Evolutionary conservation across 2,113 vertebrate genomes (phyloP).

Genomic region (Rhabdornis inornatus): DNA sequence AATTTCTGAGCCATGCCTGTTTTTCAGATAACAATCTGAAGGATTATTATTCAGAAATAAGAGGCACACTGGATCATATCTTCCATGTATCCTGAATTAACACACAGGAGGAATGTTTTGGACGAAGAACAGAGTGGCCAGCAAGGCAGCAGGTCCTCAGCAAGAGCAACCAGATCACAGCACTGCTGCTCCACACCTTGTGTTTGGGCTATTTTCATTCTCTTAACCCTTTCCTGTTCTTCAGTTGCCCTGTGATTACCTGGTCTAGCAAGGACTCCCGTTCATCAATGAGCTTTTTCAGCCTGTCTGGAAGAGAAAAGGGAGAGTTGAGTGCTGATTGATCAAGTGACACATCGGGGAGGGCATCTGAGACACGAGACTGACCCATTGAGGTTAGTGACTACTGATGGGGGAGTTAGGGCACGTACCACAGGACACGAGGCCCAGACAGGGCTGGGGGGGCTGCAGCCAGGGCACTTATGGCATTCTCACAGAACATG

Average conservation of each 20-base stretch:
- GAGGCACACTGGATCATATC: not conserved
- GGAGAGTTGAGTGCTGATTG: not conserved
- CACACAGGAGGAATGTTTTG: not conserved
- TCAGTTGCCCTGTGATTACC: constrained; percentile 68
- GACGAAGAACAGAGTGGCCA: not conserved
- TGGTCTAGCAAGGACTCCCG: constrained; percentile 90
- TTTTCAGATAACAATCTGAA: not conserved
- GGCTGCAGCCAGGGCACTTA: constrained; percentile 71
- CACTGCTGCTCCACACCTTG: not conserved
- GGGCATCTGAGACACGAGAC: not conserved
- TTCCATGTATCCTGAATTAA: not conserved
- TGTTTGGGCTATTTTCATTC: fast-evolving
- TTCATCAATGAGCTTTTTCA: constrained; percentile 91
- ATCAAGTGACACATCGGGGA: fast-evolving
- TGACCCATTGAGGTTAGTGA: constrained; percentile 41
- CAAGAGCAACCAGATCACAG: not conserved
- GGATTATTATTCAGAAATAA: not conserved
- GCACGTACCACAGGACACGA: constrained; percentile 81
- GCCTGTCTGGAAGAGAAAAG: constrained; percentile 83
- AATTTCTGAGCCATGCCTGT: not conserved
- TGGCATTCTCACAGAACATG: constrained; percentile 70
- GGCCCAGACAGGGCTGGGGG: constrained; percentile 67
- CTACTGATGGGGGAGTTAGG: constrained; percentile 52
- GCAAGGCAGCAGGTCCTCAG: not conserved
- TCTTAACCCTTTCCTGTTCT: not conserved